A percentile compares a stretch with the other conserved stretches of the same genome.
phyloP scores from a whole-genome alignment of 1,140 invertebrate species.

The Lepeophtheirus salmonis region DNA sequence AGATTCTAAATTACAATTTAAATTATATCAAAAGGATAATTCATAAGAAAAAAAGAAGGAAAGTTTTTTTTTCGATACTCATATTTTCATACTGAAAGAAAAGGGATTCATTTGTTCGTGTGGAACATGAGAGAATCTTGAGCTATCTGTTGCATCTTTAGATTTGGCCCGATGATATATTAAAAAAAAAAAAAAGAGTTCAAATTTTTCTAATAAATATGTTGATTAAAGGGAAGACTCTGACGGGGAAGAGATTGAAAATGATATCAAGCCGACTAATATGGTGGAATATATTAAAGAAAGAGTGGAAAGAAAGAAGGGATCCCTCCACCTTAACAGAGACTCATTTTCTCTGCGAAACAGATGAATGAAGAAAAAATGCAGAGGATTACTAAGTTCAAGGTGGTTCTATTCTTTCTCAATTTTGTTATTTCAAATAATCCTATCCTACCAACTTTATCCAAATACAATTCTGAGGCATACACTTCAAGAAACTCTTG shows the following conservation, averaged over 20 bases:
- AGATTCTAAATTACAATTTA: too few relatives aligned
- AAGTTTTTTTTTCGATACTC: too few relatives aligned
- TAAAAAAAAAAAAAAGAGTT: not conserved
- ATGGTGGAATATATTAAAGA: constrained; percentile 99
- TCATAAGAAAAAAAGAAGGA: too few relatives aligned
- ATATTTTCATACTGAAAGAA: not conserved
- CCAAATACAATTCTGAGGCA: constrained; percentile 91
- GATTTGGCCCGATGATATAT: not conserved
- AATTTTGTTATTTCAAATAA: too few relatives aligned
- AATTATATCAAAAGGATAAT: too few relatives aligned
- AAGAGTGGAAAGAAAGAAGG: constrained; percentile 98
- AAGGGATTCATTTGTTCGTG: not conserved
- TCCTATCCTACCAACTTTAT: constrained; percentile 87
- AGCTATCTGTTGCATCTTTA: not conserved
- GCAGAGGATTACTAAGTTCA: constrained; percentile 98
- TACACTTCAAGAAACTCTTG: constrained; percentile 83
- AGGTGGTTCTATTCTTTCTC: constrained; percentile 95
- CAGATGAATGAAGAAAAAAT: constrained; percentile 96
- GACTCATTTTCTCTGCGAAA: constrained; percentile 87
- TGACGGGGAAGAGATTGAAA: constrained; percentile 61
- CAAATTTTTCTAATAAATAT: constrained; percentile 21
- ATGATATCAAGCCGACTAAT: constrained; percentile 99
- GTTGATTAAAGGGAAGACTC: constrained; percentile 32
- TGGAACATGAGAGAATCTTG: not conserved
- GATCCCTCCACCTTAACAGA: constrained; percentile 95